Conservation (phyloP, 1,140 invertebrate genomes). For the Ceratosolen fusciceps region DNA sequence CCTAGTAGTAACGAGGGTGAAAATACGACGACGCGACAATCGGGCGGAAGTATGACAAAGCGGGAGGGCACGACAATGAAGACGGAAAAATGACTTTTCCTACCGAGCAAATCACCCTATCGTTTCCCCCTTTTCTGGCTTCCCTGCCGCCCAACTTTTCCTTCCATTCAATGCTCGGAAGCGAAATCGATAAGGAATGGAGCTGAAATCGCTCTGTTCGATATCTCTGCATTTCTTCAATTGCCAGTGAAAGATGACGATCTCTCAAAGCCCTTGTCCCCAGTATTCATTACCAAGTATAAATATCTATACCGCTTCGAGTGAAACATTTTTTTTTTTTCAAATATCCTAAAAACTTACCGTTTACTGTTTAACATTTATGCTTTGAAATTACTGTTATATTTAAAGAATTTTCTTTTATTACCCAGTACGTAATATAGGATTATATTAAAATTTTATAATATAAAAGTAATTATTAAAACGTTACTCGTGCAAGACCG, state of each 20-base stretch:
- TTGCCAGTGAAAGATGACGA: background rate
- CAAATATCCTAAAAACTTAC: no score
- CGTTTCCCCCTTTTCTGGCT: background rate
- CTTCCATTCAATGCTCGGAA: background rate
- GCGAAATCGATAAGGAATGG: constrained; percentile 25
- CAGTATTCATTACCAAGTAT: background rate
- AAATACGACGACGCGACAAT: background rate
- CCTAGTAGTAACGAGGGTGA: background rate
- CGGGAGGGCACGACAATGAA: constrained; percentile 16
- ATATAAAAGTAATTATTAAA: no score
- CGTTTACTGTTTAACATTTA: no score
- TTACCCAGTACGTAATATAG: no score
- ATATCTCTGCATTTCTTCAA: background rate
- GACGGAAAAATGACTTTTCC: constrained; percentile 36
- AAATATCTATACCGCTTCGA: background rate
- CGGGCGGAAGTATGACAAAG: constrained; percentile 23
- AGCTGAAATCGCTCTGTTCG: background rate
- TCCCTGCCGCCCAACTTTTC: background rate
- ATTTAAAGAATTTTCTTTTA: no score
- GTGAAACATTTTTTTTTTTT: no score
- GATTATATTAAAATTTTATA: no score
- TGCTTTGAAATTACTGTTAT: no score
- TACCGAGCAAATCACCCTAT: constrained; percentile 16
- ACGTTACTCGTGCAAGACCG: no score
- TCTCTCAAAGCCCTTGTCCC: background rate